These are phyloP conservation scores for Siphlonurus alternatus DNA, from an alignment of 2,888 invertebrate species.

Conservation along the genomic window DNA sequence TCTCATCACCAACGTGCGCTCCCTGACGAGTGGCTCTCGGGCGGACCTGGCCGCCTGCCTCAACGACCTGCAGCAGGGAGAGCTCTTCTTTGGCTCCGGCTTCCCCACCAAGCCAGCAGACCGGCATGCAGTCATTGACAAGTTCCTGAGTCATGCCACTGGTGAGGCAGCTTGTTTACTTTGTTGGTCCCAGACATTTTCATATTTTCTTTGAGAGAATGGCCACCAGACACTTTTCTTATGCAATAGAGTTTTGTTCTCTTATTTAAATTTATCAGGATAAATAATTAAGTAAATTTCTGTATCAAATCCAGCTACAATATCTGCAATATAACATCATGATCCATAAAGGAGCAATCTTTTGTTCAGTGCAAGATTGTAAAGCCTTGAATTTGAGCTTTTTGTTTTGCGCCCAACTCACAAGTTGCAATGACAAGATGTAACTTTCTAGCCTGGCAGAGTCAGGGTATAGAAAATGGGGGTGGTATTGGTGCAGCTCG, in stretches of 20 bases:
- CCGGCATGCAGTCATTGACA: conserved; percentile 61
- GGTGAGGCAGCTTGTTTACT: conserved; percentile 21
- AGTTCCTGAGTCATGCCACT: conserved; percentile 54
- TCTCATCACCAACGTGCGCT: conserved; percentile 42
- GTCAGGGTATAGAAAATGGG: too few species aligned
- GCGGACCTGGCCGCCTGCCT: conserved; percentile 67
- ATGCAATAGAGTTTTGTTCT: conserved; percentile 1
- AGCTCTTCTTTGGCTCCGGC: conserved; percentile 54
- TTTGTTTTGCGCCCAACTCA: too few species aligned
- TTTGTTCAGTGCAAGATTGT: too few species aligned
- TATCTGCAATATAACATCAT: too few species aligned
- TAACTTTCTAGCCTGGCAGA: too few species aligned
- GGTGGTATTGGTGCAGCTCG: too few species aligned
- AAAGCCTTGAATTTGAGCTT: too few species aligned
- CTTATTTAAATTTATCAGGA: neutral
- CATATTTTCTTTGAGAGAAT: neutral
- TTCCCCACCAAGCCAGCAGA: conserved; percentile 58
- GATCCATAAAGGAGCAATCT: too few species aligned
- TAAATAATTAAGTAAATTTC: too few species aligned
- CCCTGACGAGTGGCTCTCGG: conserved; percentile 26
- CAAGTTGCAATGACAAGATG: too few species aligned
- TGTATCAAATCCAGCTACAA: too few species aligned
- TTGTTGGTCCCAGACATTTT: conserved; percentile 1
- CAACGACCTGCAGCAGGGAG: conserved; percentile 56
- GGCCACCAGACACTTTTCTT: neutral